These are phyloP conservation scores for Willowsia nigromaculata DNA, from an alignment of 2,888 invertebrate genomes.

Conservation along the genomic window DNA sequence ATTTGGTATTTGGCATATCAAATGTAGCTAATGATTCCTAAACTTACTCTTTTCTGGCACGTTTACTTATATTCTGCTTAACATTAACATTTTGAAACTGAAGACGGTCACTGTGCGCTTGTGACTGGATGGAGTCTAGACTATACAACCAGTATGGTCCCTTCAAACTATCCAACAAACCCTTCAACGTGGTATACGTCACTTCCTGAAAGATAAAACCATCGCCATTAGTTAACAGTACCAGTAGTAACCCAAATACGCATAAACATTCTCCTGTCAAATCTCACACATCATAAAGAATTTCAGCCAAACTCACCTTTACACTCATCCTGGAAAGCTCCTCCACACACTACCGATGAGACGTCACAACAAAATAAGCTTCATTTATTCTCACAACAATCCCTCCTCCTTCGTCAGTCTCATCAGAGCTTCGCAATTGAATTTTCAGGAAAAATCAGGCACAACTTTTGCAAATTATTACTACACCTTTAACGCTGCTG, in stretches of 20 bases:
- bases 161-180: conserved; percentile 89
- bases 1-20: too few relatives aligned
- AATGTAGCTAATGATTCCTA: too few relatives aligned
- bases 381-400: background rate
- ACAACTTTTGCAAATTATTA: too few relatives aligned
- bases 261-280: too few relatives aligned
- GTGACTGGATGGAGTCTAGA: conserved; percentile 82
- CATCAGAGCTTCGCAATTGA: too few relatives aligned
- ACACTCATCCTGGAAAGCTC: conserved; percentile 46
- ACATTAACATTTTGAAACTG: conserved; percentile 66
- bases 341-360: background rate
- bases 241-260: too few relatives aligned
- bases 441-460: too few relatives aligned
- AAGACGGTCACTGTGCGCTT: conserved; percentile 73
- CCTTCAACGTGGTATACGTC: conserved; percentile 85
- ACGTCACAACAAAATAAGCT: background rate
- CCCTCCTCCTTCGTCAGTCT: background rate
- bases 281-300: background rate
- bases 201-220: conserved; percentile 83
- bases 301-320: conserved; percentile 27
- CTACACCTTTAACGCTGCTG: too few relatives aligned
- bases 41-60: conserved; percentile 67
- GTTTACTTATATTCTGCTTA: conserved; percentile 63
- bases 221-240: background rate
- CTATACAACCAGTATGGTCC: conserved; percentile 88